Conservation (phyloP, 2,113 vertebrate species). For the Noctilio leporinus region DNA sequence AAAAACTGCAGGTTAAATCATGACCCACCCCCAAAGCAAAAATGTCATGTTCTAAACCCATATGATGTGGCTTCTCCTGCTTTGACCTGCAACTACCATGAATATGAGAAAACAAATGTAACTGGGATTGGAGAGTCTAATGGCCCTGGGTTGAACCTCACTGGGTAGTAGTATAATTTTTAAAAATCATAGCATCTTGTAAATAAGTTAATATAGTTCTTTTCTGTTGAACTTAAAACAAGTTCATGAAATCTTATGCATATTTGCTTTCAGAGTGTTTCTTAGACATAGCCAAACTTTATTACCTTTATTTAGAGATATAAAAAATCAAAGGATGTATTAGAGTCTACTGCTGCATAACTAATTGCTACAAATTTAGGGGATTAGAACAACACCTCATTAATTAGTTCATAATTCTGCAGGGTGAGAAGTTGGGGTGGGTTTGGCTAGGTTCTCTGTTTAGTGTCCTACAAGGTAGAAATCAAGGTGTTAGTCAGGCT, state of each 20-base stretch:
- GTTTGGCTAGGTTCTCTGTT: neutral
- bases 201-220: neutral
- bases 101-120: neutral
- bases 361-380: neutral
- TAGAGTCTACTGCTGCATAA: neutral
- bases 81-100: neutral
- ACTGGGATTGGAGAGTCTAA: neutral
- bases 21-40: neutral
- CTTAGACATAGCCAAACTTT: neutral
- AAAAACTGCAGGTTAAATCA: constrained; percentile 2
- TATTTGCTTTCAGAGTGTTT: constrained; percentile 16
- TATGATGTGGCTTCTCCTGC: neutral
- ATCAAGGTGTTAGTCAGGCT: neutral
- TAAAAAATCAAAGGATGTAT: neutral
- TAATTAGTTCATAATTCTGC: neutral
- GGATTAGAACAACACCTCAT: neutral
- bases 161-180: neutral
- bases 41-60: neutral
- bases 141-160: neutral
- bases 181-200: neutral
- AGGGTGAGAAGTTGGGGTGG: neutral
- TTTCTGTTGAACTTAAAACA: constrained; percentile 9
- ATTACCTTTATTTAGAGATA: neutral
- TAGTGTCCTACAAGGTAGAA: neutral
- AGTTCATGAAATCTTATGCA: neutral